Percentiles rank a stretch among this genome's conserved stretches.
These are phyloP conservation scores for Deilephila elpenor DNA, from an alignment of 2,888 invertebrate species.

Conservation along the genomic window DNA sequence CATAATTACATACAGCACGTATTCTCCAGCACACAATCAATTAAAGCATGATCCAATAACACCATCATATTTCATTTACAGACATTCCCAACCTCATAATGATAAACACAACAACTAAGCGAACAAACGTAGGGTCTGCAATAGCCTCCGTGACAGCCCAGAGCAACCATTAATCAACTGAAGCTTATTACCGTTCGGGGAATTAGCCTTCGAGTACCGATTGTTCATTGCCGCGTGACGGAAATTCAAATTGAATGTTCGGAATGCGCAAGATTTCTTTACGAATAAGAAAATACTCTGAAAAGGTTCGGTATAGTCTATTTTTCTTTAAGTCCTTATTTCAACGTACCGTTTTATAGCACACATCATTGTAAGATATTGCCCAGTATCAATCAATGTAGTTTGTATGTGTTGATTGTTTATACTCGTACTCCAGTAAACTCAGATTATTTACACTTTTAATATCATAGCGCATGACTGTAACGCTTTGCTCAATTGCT, in stretches of 20 bases:
- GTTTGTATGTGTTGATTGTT: too few relatives aligned
- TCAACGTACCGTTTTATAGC: too few relatives aligned
- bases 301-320: neutral
- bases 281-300: neutral
- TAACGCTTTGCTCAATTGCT: too few relatives aligned
- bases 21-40: neutral
- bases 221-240: neutral
- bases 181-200: constrained; percentile 47
- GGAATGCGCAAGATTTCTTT: neutral
- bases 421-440: too few relatives aligned
- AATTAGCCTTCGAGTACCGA: constrained; percentile 36
- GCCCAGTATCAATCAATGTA: too few relatives aligned
- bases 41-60: neutral
- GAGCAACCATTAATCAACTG: constrained; percentile 49
- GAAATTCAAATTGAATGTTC: constrained; percentile 9
- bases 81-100: constrained; percentile 33
- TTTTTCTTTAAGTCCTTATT: neutral
- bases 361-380: too few relatives aligned
- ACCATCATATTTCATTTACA: neutral
- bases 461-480: too few relatives aligned
- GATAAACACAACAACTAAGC: constrained; percentile 39
- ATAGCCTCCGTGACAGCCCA: constrained; percentile 40
- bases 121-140: constrained; percentile 39
- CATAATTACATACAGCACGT: neutral
- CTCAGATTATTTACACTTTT: too few relatives aligned